Evolutionary conservation across 2,888 invertebrate genomes (phyloP), one percentile per base, ranked within the genome.

Genomic region (Tachina grossa): DNA sequence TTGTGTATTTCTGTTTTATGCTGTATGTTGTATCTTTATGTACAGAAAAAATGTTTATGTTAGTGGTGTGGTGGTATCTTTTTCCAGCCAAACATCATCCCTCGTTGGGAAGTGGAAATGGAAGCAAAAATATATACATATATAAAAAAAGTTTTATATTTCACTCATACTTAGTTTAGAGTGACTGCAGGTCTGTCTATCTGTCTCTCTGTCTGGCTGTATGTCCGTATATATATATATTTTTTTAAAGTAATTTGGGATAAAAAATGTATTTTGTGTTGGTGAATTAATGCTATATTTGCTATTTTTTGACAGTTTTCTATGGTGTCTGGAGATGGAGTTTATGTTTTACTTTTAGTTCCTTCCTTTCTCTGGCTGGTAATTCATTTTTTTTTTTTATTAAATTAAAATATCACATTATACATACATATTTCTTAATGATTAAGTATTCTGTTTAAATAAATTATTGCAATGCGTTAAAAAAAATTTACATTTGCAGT

Each of bases 211-310:
- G 9, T 49, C 45, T 45, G 19, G 6, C 9, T 55, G n/a, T n/a
- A n/a, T n/a, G 55, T 16, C 8, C 2, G 10, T 39, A 10, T 66
- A 13, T 61, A 14, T 22, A 11, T 22, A n/a, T 31, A 55, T 39
- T 53, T 63, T 41, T 31, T 68, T 75, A 53, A 2, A 68, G 31
- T 10, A 19, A 51, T 66, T 69, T 63, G 55, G 39, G 2, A 16
- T 69, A 76, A 81, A 51, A 66, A 76, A 76, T 76, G 69, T 71
- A 41, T 83, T 69, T 65, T 59, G 71, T 59, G 59, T 51, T 72
- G 31, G 10, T 19, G 90, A 90, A 90, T 90, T 91, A 91, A 91
- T 91, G 91, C 88, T 89, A 88, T 89, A 88, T 90, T 89, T 89
- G 90, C 89, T 89, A 88, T 89, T 89, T 89, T 89, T 88, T 90